Evolutionary conservation across 1,140 invertebrate species (phyloP).

Genomic region (Diorhabda sublineata): DNA sequence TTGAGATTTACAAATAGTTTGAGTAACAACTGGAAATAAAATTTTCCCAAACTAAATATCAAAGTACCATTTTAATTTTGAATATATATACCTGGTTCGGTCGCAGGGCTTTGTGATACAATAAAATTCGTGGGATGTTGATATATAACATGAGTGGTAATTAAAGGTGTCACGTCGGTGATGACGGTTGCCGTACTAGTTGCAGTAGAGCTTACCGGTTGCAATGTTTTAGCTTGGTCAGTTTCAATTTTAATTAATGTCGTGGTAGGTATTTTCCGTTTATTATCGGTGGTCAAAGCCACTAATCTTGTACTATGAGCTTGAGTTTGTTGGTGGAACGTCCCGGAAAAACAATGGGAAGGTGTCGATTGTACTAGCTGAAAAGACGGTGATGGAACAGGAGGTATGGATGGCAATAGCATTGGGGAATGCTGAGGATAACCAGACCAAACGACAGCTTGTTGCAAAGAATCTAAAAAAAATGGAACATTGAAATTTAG

Average conservation of each 20-base stretch:
- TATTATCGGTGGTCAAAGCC: slow-evolving; percentile 54
- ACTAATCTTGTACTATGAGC: slow-evolving; percentile 57
- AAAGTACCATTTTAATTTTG: slow-evolving; percentile 33
- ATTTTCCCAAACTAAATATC: neutral
- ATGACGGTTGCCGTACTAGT: slow-evolving; percentile 51
- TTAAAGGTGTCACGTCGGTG: slow-evolving; percentile 40
- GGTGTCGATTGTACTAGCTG: slow-evolving; percentile 58
- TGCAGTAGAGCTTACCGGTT: slow-evolving; percentile 51
- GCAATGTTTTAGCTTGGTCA: slow-evolving; percentile 57
- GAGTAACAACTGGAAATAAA: neutral
- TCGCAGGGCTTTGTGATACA: slow-evolving; percentile 36
- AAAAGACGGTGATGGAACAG: slow-evolving; percentile 57
- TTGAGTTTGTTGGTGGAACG: slow-evolving; percentile 56
- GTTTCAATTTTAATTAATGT: slow-evolving; percentile 65
- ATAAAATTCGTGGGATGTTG: slow-evolving; percentile 50
- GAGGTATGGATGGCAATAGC: slow-evolving; percentile 50
- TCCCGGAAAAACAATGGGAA: slow-evolving; percentile 48
- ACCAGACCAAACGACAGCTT: slow-evolving; percentile 69
- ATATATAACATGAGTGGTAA: slow-evolving; percentile 54
- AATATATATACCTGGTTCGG: slow-evolving; percentile 23
- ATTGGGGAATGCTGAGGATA: slow-evolving; percentile 58
- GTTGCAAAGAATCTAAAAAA: slow-evolving; percentile 65
- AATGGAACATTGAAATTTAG: neutral
- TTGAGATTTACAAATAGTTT: slow-evolving; percentile 51
- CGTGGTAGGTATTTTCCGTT: slow-evolving; percentile 57